Evolutionary conservation across 2,797 vertebrate species (phyloP).

Genomic region (Cossypha caffra): DNA sequence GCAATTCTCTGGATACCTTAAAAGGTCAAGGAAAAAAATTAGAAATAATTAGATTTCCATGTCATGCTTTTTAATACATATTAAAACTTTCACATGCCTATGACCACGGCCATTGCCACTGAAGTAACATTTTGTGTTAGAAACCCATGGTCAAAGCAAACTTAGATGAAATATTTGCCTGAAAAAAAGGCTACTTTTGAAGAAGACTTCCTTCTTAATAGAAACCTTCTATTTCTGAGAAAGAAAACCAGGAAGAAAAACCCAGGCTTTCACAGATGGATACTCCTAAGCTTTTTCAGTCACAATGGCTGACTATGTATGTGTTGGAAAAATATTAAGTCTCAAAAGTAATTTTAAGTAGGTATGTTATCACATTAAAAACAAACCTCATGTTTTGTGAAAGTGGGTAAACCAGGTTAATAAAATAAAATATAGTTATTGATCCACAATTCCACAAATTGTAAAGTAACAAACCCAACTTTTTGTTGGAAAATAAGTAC

Average conservation of each 20-base stretch:
- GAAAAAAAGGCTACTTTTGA: not conserved
- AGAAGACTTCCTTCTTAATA: not conserved
- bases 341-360: not conserved
- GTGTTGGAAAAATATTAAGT: not conserved
- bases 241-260: not conserved
- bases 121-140: not conserved
- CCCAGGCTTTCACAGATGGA: not conserved
- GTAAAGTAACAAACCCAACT: not conserved
- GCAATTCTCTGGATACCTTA: conserved; percentile 77
- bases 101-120: not conserved
- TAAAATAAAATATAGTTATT: not conserved
- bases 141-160: not conserved
- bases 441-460: not conserved
- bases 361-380: not conserved
- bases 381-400: not conserved
- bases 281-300: not conserved
- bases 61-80: not conserved
- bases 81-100: not conserved
- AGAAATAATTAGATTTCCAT: not conserved
- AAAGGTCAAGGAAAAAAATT: conserved; percentile 5
- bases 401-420: not conserved
- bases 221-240: not conserved
- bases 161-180: not conserved
- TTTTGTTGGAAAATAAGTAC: not conserved
- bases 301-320: not conserved